Base-by-base conservation (phyloP, 2,888 invertebrate genomes). In the Argyresthia goedartella region DNA sequence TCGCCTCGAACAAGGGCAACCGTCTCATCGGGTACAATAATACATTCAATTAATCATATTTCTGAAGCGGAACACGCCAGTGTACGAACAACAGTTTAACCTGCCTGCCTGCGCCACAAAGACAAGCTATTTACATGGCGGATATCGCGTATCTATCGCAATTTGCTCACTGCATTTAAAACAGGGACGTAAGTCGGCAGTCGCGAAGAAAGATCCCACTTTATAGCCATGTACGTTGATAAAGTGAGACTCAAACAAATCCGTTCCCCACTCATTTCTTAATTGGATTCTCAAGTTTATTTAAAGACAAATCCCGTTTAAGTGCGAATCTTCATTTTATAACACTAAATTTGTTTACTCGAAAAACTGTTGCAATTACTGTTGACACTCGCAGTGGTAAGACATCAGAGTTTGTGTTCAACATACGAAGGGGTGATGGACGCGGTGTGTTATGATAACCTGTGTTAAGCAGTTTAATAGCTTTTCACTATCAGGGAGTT, bases 271-370 rank as follows among this genome's bases (percentile, higher is more conserved):
- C 71, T 77, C 76, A 80, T 80, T 80, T 76, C 78, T 81, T 81
- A 81, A 84, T 84, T 82, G 80, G 74, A 76, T 78, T 77, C 78
- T 78, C 73, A 73, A 79, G 76, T 81, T 82, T 75, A 81, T 79
- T 80, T 79, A 78, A 74, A 73, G 71, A 76, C 67, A 73, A 76
- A 79, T 77, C 73, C 72, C 68, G 66, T 73, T 73, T 70, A 70
- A 75, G 72, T 73, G 71, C 69, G 64, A 70, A 66, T 62, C 65
- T 71, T 70, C 66, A 63, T 69, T 79, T 80, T 73, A 80, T 74
- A 76, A 75, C 69, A 66, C 65, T 66, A 67, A 71, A 70, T 76
- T 67, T 71, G 69, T 70, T 54, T 54, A 46, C 54, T 43, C 16
- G 35, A 7, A 42, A 25, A 49, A 45, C 50, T 51, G 4, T 25